Base-by-base conservation (phyloP, 2,113 vertebrate species). In the Gobio gobio region DNA sequence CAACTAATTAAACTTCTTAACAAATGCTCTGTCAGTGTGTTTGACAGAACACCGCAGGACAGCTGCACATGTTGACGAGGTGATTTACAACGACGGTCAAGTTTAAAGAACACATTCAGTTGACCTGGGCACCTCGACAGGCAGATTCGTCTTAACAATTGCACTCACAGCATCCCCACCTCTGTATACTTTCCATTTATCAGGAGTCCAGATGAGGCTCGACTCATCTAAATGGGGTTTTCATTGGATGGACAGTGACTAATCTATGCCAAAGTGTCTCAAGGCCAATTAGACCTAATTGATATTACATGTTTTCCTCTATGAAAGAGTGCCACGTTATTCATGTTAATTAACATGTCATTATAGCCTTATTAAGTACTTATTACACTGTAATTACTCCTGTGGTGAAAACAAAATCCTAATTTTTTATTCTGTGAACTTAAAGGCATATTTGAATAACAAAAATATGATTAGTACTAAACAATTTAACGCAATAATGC, bases 1-100 rank as follows among this genome's bases (percentile, higher is more conserved):
- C 92, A 91, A 93, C 93, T 95, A 96, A 96, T 95, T 96, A 94
- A 96, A 96, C 91, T 94, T 95, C 95, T 94, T 93, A 95, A 94
- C 94, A 95, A 95, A 93, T 93, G 93, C 93, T 93, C 93, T 95
- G 93, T 91, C 94, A 92, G 93, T 87, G 90, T 90, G 92, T n/a
- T n/a, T 83, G 88, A 81, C 80, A 87, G 75, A 85, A 56, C 94
- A 93, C 91, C 82, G 84, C 90, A 87, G 90, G 91, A 91, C 88
- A 91, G 91, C 80, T 20, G 26, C 76, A 26, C 63, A 43, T 89
- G 91, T 86, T 93, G 92, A 90, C 87, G 90, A 90, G 90, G 88
- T 90, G 90, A 92, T 90, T 87, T 91, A 89, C 86, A 86, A 84
- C 73, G 85, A 89, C 87, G 85, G 78, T 24, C 59, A 84, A 81